Base-by-base conservation (phyloP, 2,888 invertebrate species). In the Nomada ruficornis region DNA sequence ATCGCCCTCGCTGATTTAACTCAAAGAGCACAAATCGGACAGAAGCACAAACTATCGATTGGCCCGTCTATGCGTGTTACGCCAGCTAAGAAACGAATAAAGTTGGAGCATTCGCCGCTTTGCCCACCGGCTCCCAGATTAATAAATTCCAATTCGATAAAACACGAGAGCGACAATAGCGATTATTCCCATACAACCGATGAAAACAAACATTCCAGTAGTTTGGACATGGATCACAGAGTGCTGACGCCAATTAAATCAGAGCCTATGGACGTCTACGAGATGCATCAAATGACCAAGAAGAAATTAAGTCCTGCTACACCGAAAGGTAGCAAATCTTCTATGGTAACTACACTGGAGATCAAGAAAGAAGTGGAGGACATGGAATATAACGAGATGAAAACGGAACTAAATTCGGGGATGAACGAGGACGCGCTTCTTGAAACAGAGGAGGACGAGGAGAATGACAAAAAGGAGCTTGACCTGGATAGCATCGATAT, bases 1-100 rank as follows among this genome's bases (percentile, higher is more conserved):
- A 96, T 98, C 86, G 96, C 96, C 11, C 93, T 98, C 71, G 96
- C 96, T 88, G 98, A 96, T 94, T 95, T 96, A 90, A 95, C 95
- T 89, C 94, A 92, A 74, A 93, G 96, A 87, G 91, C 95, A 15
- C 94, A 94, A 75, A 89, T 94, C 13, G 93, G 93, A 4, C 93
- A 93, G 70, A 94, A 94, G 92, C 95, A 95, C 86, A 95, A 94
- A 89, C 94, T 95, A 11, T 94, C 94, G 18, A 92, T 95, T 80
- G 94, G 94, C 9, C 95, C 95, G 75, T 93, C 94, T 0, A 90
- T 94, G 10, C 92, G 94, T 26, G 94, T 95, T 84, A 94, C 95
- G 3, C 94, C 94, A 59, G 93, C 94, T 52, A 91, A 93, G 20
- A 95, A 94, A 80, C 91, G 92, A 18, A 90, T 92, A 15, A 94